Base-by-base conservation (phyloP, 2,888 invertebrate species). In the Bugula neritina region DNA sequence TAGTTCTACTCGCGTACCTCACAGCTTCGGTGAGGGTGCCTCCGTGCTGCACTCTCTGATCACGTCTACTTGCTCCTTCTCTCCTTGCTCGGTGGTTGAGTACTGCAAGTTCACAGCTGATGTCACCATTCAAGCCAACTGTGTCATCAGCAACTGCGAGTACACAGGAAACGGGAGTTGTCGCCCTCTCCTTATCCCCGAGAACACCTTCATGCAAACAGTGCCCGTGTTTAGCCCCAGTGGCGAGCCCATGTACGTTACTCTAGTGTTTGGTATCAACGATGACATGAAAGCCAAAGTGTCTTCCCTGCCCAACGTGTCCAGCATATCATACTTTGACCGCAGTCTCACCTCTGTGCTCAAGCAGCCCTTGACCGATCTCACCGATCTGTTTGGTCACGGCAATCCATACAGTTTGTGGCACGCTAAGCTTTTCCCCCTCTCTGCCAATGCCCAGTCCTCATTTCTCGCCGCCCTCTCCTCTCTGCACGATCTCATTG, bases 141-240 rank as follows among this genome's bases (percentile, higher is more conserved):
- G 80, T 72, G 80, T 85, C 43, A 35, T 85, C 52, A 85, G 83
- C 73, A 83, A 83, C 75, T 85, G 85, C 74, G 75, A 78, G 71
- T 75, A 75, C 54, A 54, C 2, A 5, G 31, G 70, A 3, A 29
- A 29, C 43, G 10, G n/a, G 3, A 27, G 13, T 27, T n/a, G n/a
- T n/a, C 43, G 17, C 10, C 27, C 35, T 2, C 17, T 25, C 3
- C 10, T 31, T 3, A 75, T 82, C 31, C 82, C 82, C 0, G 73
- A 75, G 21, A 74, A 80, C 72, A 73, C 76, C 1, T 83, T 83
- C 73, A 70, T 84, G 1, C 82, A 83, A 73, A 83, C 83, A 5
- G 75, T 83, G 1, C 78, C 83, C 1, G 74, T 83, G 0, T 73
- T 58, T 23, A 69, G 73, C 10, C 72, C 78, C 1, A 71, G 31